Evolutionary conservation across 1,140 invertebrate genomes (phyloP), one percentile per base, ranked within the genome.

Genomic region (Platyscapa corneri): DNA sequence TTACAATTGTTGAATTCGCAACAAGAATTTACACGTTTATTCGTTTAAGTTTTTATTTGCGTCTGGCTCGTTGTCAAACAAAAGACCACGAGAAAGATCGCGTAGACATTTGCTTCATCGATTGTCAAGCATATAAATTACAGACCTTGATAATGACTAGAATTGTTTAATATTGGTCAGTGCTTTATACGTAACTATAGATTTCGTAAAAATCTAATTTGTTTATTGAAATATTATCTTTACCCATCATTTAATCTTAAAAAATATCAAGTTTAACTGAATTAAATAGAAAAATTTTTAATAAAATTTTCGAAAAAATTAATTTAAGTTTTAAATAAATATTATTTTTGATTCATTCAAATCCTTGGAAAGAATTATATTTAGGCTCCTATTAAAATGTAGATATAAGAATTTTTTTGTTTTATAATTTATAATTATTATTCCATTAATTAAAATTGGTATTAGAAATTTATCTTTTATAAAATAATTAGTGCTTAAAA

Each of bases 1-100:
- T 46, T 34, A 53, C 46, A 87, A 87, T 85, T 87, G 83, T 23
- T 39, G 34, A 84, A 83, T 86, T 83, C 37, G 70, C 70, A 56
- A 76, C 56, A 56, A 37, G 30, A 79, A 74, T 65, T 84, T 67
- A 49, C 67, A 74, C 80, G 65, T 60, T 42, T 39, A 81, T 67
- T 79, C 60, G n/a, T 67, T 67, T 56, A 80, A 14, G 27, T 12
- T 64, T 39, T 14, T 34, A 64, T 56, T 79, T 64, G 56, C n/a
- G 49, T 39, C 39, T 49, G 78, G 64, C 39, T 18, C 14, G 27
- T 46, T 30, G 78, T 46, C 49, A 83, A 83, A 83, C 72, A 83
- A 83, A 76, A 76, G 56, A 64, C 39, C 16, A 72, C n/a, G n/a
- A 37, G 72, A 76, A 83, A 32, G 5, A 53, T 46, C 37, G 32